These are phyloP conservation scores for Caenorhabditis remanei DNA, from an alignment of 1,140 invertebrate genomes.

Conservation along the genomic window DNA sequence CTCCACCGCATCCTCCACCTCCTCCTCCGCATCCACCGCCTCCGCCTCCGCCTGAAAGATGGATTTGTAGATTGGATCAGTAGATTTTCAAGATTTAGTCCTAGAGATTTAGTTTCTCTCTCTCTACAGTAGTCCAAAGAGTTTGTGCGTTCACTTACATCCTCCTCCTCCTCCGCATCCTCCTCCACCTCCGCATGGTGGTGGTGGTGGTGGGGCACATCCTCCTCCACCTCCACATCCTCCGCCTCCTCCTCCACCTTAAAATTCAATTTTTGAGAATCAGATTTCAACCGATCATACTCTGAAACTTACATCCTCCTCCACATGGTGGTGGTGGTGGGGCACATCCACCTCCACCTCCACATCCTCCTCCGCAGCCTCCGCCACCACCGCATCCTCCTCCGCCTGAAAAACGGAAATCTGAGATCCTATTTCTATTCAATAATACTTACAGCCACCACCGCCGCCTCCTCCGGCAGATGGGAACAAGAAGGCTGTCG, in stretches of 20 bases:
- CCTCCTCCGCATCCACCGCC: conserved; percentile 25
- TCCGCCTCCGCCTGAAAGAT: conserved; percentile 6
- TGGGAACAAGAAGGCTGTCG: conserved; percentile 32
- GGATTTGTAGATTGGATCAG: background rate
- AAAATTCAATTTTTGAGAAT: background rate
- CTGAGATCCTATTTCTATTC: background rate
- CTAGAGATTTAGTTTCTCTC: too few species aligned
- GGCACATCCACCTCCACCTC: conserved; percentile 24
- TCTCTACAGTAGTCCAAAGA: too few species aligned
- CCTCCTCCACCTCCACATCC: conserved; percentile 45
- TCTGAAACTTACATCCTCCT: background rate
- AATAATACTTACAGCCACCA: conserved; percentile 4
- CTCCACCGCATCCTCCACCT: conserved; percentile 1
- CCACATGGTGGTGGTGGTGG: too few species aligned
- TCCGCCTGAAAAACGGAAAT: background rate
- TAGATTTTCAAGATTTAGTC: background rate
- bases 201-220: conserved; percentile 49
- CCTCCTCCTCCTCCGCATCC: conserved; percentile 1
- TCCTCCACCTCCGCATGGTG: conserved; percentile 45
- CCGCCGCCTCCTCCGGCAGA: conserved; percentile 28
- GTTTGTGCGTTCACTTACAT: background rate
- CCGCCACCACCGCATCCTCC: conserved; percentile 52
- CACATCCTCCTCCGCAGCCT: background rate
- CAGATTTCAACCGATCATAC: background rate
- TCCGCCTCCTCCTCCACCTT: conserved; percentile 37